These are phyloP conservation scores for Zaprionus taronus DNA, from an alignment of 1,140 invertebrate species.

Conservation along the genomic window DNA sequence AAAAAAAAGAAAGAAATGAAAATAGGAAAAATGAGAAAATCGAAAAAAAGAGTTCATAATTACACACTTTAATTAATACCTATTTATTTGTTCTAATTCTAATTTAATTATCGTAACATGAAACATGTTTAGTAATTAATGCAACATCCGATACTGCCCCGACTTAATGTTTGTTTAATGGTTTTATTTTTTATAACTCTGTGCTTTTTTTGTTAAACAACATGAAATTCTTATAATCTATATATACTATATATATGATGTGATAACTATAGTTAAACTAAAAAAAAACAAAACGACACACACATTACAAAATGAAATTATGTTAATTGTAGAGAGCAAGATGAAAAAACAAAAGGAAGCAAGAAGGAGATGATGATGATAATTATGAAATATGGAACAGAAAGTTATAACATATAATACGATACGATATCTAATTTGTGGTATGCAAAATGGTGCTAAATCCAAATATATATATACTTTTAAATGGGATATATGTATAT, in stretches of 20 bases:
- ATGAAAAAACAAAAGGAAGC: background rate
- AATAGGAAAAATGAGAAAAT: conserved; percentile 26
- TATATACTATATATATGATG: conserved; percentile 67
- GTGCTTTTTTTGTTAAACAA: conserved; percentile 67
- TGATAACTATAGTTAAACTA: conserved; percentile 82
- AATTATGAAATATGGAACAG: conserved; percentile 47
- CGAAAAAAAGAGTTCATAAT: conserved; percentile 34
- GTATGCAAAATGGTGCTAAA: conserved; percentile 84
- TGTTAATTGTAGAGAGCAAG: conserved; percentile 61
- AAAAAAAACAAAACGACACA: conserved; percentile 46
- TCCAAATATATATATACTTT: conserved; percentile 84
- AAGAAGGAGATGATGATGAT: conserved; percentile 10
- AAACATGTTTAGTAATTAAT: conserved; percentile 77
- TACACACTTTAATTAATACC: conserved; percentile 60
- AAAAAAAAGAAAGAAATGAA: conserved; percentile 1
- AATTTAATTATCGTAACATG: conserved; percentile 51
- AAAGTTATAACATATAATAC: conserved; percentile 28
- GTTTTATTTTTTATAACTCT: conserved; percentile 72
- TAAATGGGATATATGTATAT: conserved; percentile 38
- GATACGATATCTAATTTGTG: conserved; percentile 67
- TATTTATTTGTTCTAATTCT: conserved; percentile 78
- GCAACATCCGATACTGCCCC: conserved; percentile 79
- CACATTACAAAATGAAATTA: conserved; percentile 78
- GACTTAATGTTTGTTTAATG: conserved; percentile 80
- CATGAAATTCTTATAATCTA: conserved; percentile 73